Evolutionary conservation across 1,140 invertebrate species (phyloP).

Genomic region (Pteromalus puparum): DNA sequence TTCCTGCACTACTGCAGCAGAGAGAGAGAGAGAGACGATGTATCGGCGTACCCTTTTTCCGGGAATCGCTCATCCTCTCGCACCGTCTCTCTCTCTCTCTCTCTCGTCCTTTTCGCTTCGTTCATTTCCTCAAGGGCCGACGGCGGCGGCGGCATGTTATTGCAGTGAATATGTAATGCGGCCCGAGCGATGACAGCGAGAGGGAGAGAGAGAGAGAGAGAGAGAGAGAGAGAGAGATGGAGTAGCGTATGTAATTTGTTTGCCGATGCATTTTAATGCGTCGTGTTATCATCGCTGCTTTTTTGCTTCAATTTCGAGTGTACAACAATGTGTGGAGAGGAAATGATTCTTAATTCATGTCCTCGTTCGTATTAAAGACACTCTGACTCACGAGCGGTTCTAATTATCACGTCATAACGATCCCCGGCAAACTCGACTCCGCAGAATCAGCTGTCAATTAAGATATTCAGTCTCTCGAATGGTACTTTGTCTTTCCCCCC

Average conservation of each 20-base stretch:
- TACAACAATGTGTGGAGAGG: too few relatives aligned
- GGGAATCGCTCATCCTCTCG: neutral
- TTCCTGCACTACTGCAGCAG: neutral
- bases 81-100: too few relatives aligned
- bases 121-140: neutral
- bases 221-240: too few relatives aligned
- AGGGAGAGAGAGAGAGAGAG: too few relatives aligned
- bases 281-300: too few relatives aligned
- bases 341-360: too few relatives aligned
- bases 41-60: neutral
- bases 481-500: neutral
- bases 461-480: neutral
- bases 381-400: too few relatives aligned
- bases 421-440: neutral
- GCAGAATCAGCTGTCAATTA: slow-evolving; percentile 34
- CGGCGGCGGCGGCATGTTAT: neutral
- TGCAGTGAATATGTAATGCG: neutral
- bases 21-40: neutral
- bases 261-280: too few relatives aligned
- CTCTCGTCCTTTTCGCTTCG: neutral
- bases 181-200: neutral
- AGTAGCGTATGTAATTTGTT: too few relatives aligned
- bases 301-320: too few relatives aligned
- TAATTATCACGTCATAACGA: slow-evolving; percentile 13
- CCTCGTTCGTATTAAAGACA: too few relatives aligned